phyloP scores from a whole-genome alignment of 2,888 invertebrate genomes.

The Drosophila infuscata region DNA sequence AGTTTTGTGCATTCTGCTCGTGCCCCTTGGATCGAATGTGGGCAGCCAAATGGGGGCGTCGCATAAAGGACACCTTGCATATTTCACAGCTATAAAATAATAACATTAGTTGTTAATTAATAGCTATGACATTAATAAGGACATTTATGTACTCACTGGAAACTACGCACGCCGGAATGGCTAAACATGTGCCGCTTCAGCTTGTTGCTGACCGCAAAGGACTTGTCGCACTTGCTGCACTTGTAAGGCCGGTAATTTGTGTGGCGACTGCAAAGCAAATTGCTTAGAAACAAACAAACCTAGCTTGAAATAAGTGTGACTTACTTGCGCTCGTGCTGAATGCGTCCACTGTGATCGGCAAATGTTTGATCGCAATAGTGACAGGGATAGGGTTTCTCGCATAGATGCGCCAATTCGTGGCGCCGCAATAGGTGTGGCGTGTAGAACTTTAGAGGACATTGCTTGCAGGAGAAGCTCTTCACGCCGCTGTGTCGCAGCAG shows the following conservation, averaged over 20 bases:
- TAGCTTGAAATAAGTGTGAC: not conserved
- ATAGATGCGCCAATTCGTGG: slow-evolving; percentile 53
- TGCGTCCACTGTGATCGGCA: slow-evolving; percentile 66
- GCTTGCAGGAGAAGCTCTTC: slow-evolving; percentile 54
- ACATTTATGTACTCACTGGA: slow-evolving; percentile 54
- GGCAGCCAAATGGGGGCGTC: slow-evolving; percentile 60
- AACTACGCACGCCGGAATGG: slow-evolving; percentile 66
- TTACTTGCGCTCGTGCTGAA: slow-evolving; percentile 70
- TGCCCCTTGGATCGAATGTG: slow-evolving; percentile 69
- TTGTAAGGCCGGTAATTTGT: slow-evolving; percentile 67
- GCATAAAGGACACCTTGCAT: slow-evolving; percentile 67
- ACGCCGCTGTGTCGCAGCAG: slow-evolving; percentile 63
- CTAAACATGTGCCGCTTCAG: slow-evolving; percentile 64
- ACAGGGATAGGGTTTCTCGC: slow-evolving; percentile 58
- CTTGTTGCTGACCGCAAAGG: slow-evolving; percentile 68
- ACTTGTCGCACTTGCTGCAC: slow-evolving; percentile 66
- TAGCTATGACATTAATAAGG: not conserved
- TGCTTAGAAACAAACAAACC: not conserved
- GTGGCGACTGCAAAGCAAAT: slow-evolving; percentile 49
- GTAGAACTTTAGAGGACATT: slow-evolving; percentile 62
- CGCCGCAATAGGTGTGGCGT: slow-evolving; percentile 66
- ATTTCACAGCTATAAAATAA: slow-evolving; percentile 53
- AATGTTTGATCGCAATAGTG: slow-evolving; percentile 63
- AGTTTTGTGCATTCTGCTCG: slow-evolving; percentile 43
- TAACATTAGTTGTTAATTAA: no score